Evolutionary conservation across 2,797 vertebrate genomes (phyloP), one percentile per base, ranked within the genome.

Genomic region (Varecia variegata): DNA sequence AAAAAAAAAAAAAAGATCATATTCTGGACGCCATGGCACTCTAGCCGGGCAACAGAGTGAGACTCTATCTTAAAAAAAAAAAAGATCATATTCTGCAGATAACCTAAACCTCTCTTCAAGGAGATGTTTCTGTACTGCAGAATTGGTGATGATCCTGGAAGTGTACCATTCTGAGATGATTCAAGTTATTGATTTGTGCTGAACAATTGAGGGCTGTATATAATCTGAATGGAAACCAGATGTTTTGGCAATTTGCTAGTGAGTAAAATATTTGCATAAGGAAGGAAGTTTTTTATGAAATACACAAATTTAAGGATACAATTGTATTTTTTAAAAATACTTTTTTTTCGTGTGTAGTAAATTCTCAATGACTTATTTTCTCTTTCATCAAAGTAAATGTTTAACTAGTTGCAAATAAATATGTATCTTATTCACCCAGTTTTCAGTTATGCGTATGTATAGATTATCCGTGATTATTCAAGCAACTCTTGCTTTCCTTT

Each of bases 201-300:
- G 17, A 84, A 52, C 76, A 90, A 21, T 54, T 32, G 50, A 45
- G 58, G 50, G 18, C 56, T 86, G 25, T 65, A 23, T 87, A n/a
- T 77, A 80, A 27, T 93, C 67, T 88, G 52, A 88, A 43, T 84
- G 68, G 56, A 88, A 92, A 94, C 76, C 71, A 92, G 76, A 60
- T 96, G 88, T 88, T 94, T 56, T 85, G 82, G 18, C 43, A 77
- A 45, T 82, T 77, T 81, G 45, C 40, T 85, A 50, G 23, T 27
- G 43, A 74, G 80, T 80, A 54, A 56, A 76, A 62, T 89, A 62
- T 62, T 82, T 67, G 67, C 86, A 62, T 77, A 38, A 89, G 58
- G 30, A 94, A 93, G 32, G 20, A 73, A 18, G n/a, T 56, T 86
- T 93, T 88, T 27, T 50, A 4, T 45, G 23, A 38, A 58, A 77